These are phyloP conservation scores for Aptenodytes forsteri DNA, from an alignment of 2,113 vertebrate genomes.

Conservation along the genomic window DNA sequence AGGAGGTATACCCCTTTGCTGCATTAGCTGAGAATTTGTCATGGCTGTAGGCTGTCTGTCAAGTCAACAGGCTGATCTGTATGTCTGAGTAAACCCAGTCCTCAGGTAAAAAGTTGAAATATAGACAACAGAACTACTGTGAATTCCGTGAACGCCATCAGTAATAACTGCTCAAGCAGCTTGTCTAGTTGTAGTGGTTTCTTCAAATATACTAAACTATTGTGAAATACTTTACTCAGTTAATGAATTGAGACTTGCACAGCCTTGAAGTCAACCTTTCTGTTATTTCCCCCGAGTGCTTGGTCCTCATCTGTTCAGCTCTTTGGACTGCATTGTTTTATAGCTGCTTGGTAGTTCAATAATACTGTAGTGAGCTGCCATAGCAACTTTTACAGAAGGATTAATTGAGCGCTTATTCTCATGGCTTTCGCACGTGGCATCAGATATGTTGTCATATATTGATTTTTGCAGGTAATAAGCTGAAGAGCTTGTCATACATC, in stretches of 20 bases:
- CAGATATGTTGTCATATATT: neutral
- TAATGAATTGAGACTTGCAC: neutral
- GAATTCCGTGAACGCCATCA: neutral
- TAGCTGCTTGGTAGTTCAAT: neutral
- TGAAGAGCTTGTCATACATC: neutral
- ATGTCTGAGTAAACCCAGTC: neutral
- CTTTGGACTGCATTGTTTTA: neutral
- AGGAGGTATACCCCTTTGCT: neutral
- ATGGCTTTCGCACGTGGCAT: neutral
- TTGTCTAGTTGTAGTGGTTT: neutral
- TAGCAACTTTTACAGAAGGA: neutral
- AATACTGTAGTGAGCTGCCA: neutral
- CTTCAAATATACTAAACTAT: neutral
- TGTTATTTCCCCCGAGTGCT: neutral
- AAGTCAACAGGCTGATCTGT: neutral
- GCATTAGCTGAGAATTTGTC: neutral
- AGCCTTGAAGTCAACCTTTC: neutral
- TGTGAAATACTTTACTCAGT: neutral
- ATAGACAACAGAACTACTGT: neutral
- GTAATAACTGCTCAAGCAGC: neutral
- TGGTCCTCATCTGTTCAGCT: neutral
- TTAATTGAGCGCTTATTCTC: neutral
- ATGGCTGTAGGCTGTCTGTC: neutral
- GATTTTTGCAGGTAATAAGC: neutral
- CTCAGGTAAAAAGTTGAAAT: neutral